These are phyloP conservation scores for Ephialtes manifestator DNA, from an alignment of 2,888 invertebrate genomes.

Conservation along the genomic window DNA sequence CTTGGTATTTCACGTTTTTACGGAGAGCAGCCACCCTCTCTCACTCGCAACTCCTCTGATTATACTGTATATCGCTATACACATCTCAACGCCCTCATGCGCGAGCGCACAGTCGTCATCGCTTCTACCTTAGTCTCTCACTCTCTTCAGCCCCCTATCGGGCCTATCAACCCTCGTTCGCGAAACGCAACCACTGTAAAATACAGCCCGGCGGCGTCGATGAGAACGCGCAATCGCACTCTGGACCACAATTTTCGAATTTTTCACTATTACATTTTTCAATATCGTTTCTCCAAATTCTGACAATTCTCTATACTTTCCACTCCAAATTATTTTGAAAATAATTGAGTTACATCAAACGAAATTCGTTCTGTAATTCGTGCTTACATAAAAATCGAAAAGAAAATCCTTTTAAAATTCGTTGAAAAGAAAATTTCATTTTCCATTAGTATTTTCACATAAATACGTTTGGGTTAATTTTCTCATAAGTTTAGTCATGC, in stretches of 20 bases:
- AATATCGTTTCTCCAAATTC: too few relatives aligned
- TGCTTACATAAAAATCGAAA: too few relatives aligned
- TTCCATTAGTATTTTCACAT: too few relatives aligned
- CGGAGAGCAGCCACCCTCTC: slow-evolving; percentile 47
- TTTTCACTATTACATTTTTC: too few relatives aligned
- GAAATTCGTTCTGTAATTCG: too few relatives aligned
- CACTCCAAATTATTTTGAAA: too few relatives aligned
- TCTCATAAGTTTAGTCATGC: too few relatives aligned
- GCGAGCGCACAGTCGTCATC: slow-evolving; percentile 59
- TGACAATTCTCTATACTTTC: too few relatives aligned
- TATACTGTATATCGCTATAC: slow-evolving; percentile 34
- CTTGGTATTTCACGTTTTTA: slow-evolving; percentile 59
- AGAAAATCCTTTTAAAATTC: too few relatives aligned
- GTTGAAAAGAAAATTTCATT: too few relatives aligned
- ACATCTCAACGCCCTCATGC: slow-evolving; percentile 35
- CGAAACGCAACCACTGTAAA: slow-evolving; percentile 18
- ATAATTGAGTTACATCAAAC: too few relatives aligned
- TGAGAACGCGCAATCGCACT: slow-evolving; percentile 73
- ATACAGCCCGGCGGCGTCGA: slow-evolving; percentile 64
- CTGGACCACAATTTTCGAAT: background rate
- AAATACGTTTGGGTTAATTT: too few relatives aligned
- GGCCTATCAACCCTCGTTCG: slow-evolving; percentile 19
- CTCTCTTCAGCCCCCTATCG: background rate
- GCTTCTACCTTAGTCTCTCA: background rate
- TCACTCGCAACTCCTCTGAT: slow-evolving; percentile 33